A percentile compares a stretch with the other conserved stretches of the same genome.
Evolutionary conservation across 2,888 invertebrate genomes (phyloP).

Genomic region (Patella pellucida): DNA sequence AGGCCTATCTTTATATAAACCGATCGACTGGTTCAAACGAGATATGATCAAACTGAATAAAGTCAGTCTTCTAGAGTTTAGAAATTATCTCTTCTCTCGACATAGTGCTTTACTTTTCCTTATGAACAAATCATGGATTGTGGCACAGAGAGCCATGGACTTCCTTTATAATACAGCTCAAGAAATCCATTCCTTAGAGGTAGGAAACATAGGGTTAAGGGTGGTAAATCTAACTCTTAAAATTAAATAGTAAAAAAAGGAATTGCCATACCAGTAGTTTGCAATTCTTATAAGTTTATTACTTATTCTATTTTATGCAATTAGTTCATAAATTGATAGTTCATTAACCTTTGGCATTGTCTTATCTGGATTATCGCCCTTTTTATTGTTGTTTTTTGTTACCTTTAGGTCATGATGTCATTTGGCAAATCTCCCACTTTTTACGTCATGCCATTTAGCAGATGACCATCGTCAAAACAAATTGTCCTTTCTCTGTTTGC

Average conservation of each 20-base stretch:
- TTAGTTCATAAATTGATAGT: too few species aligned
- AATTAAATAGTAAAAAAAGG: too few species aligned
- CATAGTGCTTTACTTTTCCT: conserved; percentile 84
- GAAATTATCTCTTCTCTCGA: conserved; percentile 93
- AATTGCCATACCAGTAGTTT: too few species aligned
- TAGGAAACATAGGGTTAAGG: conserved; percentile 37
- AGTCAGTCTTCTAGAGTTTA: conserved; percentile 87
- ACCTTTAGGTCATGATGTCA: too few species aligned
- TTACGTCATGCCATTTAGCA: too few species aligned
- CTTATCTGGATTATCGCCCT: too few species aligned
- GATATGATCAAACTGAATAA: conserved; percentile 70
- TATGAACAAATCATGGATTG: conserved; percentile 83
- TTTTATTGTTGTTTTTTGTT: too few species aligned
- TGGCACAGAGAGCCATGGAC: conserved; percentile 88
- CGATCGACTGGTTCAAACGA: conserved; percentile 65
- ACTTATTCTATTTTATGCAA: neutral
- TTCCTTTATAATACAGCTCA: conserved; percentile 91
- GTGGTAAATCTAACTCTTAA: neutral
- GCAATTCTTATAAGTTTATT: neutral
- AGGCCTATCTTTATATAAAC: conserved; percentile 78
- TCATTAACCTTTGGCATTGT: neutral
- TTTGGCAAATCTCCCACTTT: too few species aligned
- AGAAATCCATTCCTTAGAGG: conserved; percentile 86
- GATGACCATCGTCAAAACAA: too few species aligned
- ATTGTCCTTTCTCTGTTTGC: too few species aligned